Conservation (phyloP, 2,888 invertebrate genomes). For the Synanthedon myopaeformis region DNA sequence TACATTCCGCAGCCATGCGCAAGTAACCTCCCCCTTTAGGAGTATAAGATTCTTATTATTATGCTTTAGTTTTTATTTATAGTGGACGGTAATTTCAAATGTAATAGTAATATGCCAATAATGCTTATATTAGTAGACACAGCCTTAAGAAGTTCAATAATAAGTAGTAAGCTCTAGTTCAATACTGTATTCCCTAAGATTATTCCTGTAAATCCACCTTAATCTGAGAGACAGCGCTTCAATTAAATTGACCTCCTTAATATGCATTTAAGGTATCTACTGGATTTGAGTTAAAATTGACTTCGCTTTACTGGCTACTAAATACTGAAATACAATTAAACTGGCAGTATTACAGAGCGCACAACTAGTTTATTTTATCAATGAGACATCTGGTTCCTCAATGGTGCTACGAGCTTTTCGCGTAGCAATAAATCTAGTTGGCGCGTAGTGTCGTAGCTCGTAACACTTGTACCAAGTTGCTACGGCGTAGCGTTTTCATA, state of each 20-base stretch:
- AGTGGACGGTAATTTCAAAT: too few species aligned
- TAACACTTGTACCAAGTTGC: constrained; percentile 18
- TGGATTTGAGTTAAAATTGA: constrained; percentile 56
- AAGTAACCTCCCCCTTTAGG: too few species aligned
- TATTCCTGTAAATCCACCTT: not conserved
- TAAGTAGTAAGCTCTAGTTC: too few species aligned
- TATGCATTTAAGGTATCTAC: constrained; percentile 58
- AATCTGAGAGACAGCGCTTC: not conserved
- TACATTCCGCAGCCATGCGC: too few species aligned
- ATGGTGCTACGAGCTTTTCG: constrained; percentile 16
- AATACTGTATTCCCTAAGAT: too few species aligned
- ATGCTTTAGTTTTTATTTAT: too few species aligned
- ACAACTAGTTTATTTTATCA: not conserved
- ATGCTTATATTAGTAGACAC: too few species aligned
- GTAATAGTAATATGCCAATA: too few species aligned
- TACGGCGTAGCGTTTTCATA: constrained; percentile 4
- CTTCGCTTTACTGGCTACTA: constrained; percentile 13
- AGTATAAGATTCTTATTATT: too few species aligned
- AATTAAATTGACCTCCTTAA: constrained; percentile 43
- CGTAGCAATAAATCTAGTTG: constrained; percentile 39
- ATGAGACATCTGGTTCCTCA: constrained; percentile 1
- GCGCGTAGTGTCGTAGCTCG: constrained; percentile 21
- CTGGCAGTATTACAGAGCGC: not conserved
- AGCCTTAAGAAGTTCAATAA: too few species aligned
- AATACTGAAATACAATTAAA: not conserved